Percentiles rank a stretch among this genome's conserved stretches.
phyloP scores from a whole-genome alignment of 2,797 vertebrate genomes.

The Acanthurus lineatus region DNA sequence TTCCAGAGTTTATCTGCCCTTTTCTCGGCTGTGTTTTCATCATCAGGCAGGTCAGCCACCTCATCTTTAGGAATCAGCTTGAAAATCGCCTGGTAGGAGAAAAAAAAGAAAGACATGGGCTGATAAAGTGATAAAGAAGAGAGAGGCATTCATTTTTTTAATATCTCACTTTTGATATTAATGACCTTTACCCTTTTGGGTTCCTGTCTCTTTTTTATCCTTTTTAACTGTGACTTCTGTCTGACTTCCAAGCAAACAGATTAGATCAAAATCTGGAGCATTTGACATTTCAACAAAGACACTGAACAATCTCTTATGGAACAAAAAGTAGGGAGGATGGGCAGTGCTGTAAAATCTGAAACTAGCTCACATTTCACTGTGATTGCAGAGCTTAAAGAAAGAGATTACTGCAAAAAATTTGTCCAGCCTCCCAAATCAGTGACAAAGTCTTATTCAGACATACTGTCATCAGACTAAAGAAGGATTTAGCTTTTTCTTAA shows the following conservation, averaged over 20 bases:
- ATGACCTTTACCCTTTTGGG: not conserved
- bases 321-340: not conserved
- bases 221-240: not conserved
- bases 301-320: not conserved
- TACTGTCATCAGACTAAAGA: not conserved
- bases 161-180: not conserved
- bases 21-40: constrained; percentile 91
- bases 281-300: constrained; percentile 5
- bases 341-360: not conserved
- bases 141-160: not conserved
- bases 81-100: constrained; percentile 87
- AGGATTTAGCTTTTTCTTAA: too few relatives aligned
- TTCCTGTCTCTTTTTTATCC: not conserved
- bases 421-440: not conserved
- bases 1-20: constrained; percentile 90
- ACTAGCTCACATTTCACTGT: not conserved
- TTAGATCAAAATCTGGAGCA: not conserved
- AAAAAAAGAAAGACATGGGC: not conserved
- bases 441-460: not conserved
- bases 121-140: not conserved
- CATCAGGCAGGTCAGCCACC: constrained; percentile 75
- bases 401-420: not conserved
- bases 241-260: not conserved
- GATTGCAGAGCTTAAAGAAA: not conserved
- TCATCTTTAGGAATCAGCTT: constrained; percentile 90